phyloP scores from a whole-genome alignment of 2,113 vertebrate species.

The Chloebia gouldiae region DNA sequence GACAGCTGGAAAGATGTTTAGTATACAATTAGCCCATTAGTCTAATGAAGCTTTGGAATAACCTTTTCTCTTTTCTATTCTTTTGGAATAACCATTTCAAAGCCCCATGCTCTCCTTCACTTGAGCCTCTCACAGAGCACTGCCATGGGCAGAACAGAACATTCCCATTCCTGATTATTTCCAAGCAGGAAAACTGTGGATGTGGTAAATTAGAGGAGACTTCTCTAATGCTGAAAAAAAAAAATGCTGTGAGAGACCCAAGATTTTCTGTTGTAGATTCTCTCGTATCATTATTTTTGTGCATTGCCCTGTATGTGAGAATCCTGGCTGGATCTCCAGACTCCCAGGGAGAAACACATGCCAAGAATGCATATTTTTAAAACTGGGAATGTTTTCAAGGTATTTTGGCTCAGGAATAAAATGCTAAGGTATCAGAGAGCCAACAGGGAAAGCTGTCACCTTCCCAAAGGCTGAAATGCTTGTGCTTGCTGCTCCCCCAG shows the following conservation, averaged over 20 bases:
- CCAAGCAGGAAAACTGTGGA: neutral
- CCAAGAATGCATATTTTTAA: slow-evolving; percentile 55
- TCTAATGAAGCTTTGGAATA: neutral
- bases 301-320: neutral
- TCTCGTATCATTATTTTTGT: neutral
- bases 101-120: neutral
- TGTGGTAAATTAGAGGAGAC: neutral
- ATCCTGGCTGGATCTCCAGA: slow-evolving; percentile 2
- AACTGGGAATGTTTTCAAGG: slow-evolving; percentile 53
- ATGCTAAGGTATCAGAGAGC: slow-evolving; percentile 38
- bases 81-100: neutral
- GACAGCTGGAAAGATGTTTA: neutral
- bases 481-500: neutral
- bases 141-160: neutral
- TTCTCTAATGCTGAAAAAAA: neutral
- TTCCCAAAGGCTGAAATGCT: neutral
- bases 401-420: slow-evolving; percentile 33
- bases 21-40: neutral
- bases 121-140: neutral
- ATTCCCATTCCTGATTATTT: neutral
- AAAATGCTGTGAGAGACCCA: neutral
- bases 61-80: too few relatives aligned
- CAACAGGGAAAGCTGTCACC: slow-evolving; percentile 31
- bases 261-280: neutral
- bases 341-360: slow-evolving; percentile 40